Evolutionary conservation across 2,113 vertebrate species (phyloP).

Genomic region (Carettochelys insculpta): DNA sequence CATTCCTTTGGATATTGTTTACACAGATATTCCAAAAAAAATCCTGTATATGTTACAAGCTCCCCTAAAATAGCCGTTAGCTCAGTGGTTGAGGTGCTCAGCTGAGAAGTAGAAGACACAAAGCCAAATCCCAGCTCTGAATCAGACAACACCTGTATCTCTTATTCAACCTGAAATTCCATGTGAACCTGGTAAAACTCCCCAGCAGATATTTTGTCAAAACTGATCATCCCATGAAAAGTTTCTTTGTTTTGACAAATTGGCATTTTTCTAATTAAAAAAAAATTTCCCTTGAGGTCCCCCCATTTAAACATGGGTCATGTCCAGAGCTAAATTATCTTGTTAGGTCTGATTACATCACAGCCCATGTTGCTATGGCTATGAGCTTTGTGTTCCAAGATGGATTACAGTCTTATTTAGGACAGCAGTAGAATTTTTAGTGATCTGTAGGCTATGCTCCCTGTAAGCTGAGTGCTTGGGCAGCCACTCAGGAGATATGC

Average conservation of each 20-base stretch:
- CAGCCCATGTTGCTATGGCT: background rate
- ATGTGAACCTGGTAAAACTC: background rate
- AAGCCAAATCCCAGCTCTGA: background rate
- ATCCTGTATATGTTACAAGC: background rate
- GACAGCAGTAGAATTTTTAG: background rate
- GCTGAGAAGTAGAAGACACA: background rate
- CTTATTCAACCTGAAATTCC: background rate
- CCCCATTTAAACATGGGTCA: background rate
- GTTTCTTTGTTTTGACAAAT: background rate
- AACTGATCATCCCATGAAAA: background rate
- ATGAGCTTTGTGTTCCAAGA: accelerated
- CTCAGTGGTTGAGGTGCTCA: background rate
- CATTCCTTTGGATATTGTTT: no score
- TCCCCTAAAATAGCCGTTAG: background rate
- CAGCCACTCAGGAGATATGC: no score
- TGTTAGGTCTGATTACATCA: background rate
- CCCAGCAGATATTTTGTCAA: background rate
- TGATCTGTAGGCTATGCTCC: no score
- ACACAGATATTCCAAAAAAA: background rate
- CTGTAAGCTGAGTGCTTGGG: no score
- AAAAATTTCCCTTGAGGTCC: background rate
- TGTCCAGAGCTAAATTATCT: background rate
- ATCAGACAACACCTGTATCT: background rate
- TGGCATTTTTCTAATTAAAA: background rate
- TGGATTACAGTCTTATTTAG: accelerated